Base-by-base conservation (phyloP, 2,888 invertebrate species). In the Tolmerus cingulatus region DNA sequence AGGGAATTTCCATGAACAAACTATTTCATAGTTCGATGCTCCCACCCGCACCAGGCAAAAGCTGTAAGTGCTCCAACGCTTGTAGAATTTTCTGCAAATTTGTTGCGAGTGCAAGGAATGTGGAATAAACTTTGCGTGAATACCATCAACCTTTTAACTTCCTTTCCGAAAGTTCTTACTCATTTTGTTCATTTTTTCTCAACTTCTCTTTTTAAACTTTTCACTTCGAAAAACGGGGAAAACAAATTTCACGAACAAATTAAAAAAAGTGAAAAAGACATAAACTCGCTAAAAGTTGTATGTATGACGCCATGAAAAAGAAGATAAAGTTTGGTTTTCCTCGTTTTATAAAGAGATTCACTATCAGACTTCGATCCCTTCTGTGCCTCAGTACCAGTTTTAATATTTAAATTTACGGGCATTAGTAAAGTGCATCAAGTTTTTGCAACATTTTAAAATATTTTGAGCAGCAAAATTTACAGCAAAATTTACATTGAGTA, bases 1-100 rank as follows among this genome's bases (percentile, higher is more conserved):
- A 87, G 85, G 81, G 81, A 88, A 87, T 88, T 88, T 88, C 81
- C 88, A 87, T 87, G 87, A 88, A 88, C 86, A 88, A 88, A 88
- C 85, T 86, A 88, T 88, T 88, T 88, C 87, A 87, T 86, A 77
- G 87, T 76, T 55, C 30, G 76, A 37, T 77, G 66, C 77, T 57
- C 55, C 3, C n/a, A 37, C 51, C 57, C 23, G 77, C 37, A 16
- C 30, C 30, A 43, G 78, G 76, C 8, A 66, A 19, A 12, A 66
- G 66, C 27, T 27, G 23, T 66, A 66, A 66, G 66, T 19, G 27
- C 12, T 27, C 19, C 23, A 19, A 66, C 27, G 66, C 23, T 23
- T 8, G 23, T 27, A 40, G 30, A n/a, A 66, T 78, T 79, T 55
- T 37, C 46, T 30, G 37, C 19, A 55, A 76, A 74, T 76, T 82